Base-by-base conservation (phyloP, 2,797 vertebrate genomes). In the Phalloptychus januarius region DNA sequence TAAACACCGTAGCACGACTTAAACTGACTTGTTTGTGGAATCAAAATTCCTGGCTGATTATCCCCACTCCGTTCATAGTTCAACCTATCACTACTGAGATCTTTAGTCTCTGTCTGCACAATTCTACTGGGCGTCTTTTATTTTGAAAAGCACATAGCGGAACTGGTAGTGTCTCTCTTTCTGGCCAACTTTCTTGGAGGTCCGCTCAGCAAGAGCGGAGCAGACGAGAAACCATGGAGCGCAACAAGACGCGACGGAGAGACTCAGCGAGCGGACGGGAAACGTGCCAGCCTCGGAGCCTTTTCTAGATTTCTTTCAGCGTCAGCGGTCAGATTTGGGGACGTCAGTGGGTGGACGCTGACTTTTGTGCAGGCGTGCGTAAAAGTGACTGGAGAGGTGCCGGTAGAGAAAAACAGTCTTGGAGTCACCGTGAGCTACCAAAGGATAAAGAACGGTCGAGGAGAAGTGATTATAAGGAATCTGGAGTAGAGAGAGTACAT, bases 191-290 rank as follows among this genome's bases (percentile, higher is more conserved):
- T 71, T 20, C 74, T 78, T 20, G 0, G 52, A 13, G 74, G 52
- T 87, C 77, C 33, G 77, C 77, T 91, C 45, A 71, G 84, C 85
- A 72, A 78, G 85, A 83, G 90, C 82, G 75, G 78, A 89, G 31
- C 86, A 82, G 81, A 81, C 76, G 50, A 85, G 82, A 87, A 81
- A 89, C 71, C 90, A 93, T 93, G 93, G 90, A 93, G 92, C 92
- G 89, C 90, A 91, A 90, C 89, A 91, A 89, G 87, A 90, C 89
- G 79, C 89, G 83, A 63, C 20, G 91, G 90, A 89, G 89, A 83
- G 76, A 73, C 58, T 80, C 86, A 75, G 33, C 75, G 6, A 81
- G 83, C 81, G 75, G 78, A 80, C 77, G 67, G 83, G 81, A 77
- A 15, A 71, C 83, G 85, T 31, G 74, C 48, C 87, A 84, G 74